Conservation (phyloP, 1,140 invertebrate species). For the honey bee (Apis mellifera) region DNA sequence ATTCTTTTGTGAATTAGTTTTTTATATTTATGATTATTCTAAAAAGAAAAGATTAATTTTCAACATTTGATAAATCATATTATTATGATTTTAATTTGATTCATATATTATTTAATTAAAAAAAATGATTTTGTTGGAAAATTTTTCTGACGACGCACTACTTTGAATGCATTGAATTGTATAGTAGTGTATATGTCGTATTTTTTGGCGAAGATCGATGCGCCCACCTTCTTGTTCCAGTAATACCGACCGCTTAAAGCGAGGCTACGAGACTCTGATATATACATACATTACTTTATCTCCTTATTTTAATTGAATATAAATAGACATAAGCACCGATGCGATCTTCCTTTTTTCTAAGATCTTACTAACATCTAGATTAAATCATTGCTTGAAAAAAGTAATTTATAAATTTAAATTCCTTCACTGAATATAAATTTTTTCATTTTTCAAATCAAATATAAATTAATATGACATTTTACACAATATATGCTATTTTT, state of each 20-base stretch:
- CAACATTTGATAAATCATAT: neutral
- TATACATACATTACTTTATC: constrained; percentile 36
- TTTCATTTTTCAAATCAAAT: neutral
- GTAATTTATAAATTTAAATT: neutral
- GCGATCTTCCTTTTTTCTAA: constrained; percentile 22
- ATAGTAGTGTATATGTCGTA: constrained; percentile 22
- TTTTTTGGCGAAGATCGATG: constrained; percentile 57
- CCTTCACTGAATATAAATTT: neutral
- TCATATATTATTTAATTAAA: neutral
- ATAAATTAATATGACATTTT: neutral
- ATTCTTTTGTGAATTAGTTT: neutral
- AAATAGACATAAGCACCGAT: constrained; percentile 21
- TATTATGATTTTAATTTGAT: neutral
- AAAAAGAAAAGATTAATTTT: neutral
- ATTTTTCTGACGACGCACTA: neutral
- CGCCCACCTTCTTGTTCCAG: constrained; percentile 54
- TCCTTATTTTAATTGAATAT: constrained; percentile 45
- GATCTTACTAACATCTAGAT: neutral
- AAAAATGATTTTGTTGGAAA: neutral
- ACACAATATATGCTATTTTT: no score
- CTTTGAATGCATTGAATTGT: constrained; percentile 33
- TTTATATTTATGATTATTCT: constrained; percentile 20
- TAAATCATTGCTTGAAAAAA: neutral
- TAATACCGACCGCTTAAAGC: constrained; percentile 46
- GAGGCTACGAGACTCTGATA: constrained; percentile 36